Conservation (phyloP, 2,113 vertebrate species). For the Rhinopithecus roxellana region DNA sequence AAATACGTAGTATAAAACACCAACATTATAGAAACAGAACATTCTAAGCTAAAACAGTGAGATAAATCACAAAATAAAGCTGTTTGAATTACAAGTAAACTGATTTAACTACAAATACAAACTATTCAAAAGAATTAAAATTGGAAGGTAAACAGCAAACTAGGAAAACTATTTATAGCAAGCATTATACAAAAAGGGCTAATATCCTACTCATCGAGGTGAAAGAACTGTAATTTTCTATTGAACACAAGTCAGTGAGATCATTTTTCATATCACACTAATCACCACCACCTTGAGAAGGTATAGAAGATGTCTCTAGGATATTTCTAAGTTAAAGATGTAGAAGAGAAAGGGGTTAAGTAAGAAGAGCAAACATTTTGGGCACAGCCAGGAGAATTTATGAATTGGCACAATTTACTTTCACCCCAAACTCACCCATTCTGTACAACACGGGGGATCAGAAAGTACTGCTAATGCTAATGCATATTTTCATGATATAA, state of each 20-base stretch:
- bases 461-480: neutral
- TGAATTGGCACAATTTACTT: neutral
- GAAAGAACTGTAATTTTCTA: neutral
- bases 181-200: neutral
- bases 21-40: neutral
- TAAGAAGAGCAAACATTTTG: neutral
- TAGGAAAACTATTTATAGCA: neutral
- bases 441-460: neutral
- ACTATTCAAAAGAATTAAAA: slow-evolving; percentile 38
- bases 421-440: neutral
- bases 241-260: neutral
- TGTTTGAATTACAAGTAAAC: neutral
- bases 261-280: neutral
- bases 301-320: neutral
- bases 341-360: neutral
- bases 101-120: neutral
- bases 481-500: neutral
- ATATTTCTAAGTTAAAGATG: neutral
- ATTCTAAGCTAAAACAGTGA: neutral
- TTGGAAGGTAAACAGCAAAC: neutral
- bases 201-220: neutral
- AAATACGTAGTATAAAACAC: neutral
- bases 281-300: neutral
- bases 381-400: neutral
- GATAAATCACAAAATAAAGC: slow-evolving; percentile 11